Base-by-base conservation (phyloP, 2,113 vertebrate genomes). In the Amazona vittata region DNA sequence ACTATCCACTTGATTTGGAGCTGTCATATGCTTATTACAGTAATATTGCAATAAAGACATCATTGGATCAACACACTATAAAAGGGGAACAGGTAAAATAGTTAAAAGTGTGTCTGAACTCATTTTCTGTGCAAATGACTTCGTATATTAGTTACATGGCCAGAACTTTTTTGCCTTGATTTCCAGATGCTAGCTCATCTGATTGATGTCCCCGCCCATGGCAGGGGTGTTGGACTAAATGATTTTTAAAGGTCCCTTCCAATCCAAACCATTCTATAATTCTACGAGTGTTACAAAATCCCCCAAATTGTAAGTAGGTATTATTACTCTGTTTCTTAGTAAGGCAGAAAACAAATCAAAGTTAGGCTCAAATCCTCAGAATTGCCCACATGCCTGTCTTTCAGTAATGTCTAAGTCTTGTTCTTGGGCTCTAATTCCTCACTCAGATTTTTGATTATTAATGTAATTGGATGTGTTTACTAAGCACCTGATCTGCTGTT, bases 1-100 rank as follows among this genome's bases (percentile, higher is more conserved):
- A 97, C 47, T 99, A 99, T 79, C 98, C 98, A 3, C 93, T 98
- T 89, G 98, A 99, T 96, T 96, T 98, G 93, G 98, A 99, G 67
- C 49, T 99, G 64, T 98, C 99, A 0, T 99, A 98, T 24, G 98
- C 98, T 82, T 99, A 99, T 97, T 99, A 99, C 44, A 98, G 98
- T 93, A 99, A 99, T 68, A 97, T 98, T 19, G 99, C 98, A 29
- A 96, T 91, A 17, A 99, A 99, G 96, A 99, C 98, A 12, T 97
- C 91, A 5, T 68, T 90, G 1, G 99, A 99, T 95, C 96, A 95
- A 39, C 97, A 94, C 62, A 97, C 85, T 5, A 90, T 97, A 19
- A 97, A 98, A 71, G 97, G 97, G 69, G 97, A 98, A 33, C 96
- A 98, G 98, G 99, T 99, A 98, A 53, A 75, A 63, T 7, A 68